Percentiles rank a stretch among this genome's conserved stretches.
phyloP scores from a whole-genome alignment of 35 echinoderm and acorn worm species.

The Patiria miniata region DNA sequence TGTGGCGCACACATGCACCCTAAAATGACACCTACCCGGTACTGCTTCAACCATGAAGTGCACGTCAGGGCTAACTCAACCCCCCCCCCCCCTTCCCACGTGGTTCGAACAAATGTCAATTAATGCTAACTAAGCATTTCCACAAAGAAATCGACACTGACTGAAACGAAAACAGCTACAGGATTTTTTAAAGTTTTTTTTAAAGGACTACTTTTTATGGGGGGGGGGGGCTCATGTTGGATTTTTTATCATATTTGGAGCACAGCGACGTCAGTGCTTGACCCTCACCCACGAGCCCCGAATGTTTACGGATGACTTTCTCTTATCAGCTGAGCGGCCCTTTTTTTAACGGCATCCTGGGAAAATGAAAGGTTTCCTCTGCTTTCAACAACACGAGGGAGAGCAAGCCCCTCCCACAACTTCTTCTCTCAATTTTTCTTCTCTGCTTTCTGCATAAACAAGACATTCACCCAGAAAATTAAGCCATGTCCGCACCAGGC shows the following conservation, averaged over 20 bases:
- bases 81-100: not conserved
- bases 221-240: no score
- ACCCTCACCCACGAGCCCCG: not conserved
- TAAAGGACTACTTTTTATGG: no score
- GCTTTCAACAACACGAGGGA: not conserved
- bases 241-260: not conserved
- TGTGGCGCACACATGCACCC: no score
- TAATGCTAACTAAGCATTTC: slow-evolving; percentile 25
- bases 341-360: slow-evolving; percentile 23
- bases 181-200: not conserved
- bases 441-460: not conserved
- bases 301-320: slow-evolving; percentile 26
- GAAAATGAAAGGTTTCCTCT: slow-evolving; percentile 31
- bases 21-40: no score
- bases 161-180: not conserved
- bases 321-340: slow-evolving; percentile 14
- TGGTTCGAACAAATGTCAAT: not conserved
- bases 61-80: not conserved
- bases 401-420: not conserved
- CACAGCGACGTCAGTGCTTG: not conserved
- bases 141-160: slow-evolving; percentile 16
- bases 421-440: not conserved
- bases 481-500: no score
- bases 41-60: no score
- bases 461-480: not conserved